Base-by-base conservation (phyloP, 2,797 vertebrate genomes). In the Neostethus bicornis region DNA sequence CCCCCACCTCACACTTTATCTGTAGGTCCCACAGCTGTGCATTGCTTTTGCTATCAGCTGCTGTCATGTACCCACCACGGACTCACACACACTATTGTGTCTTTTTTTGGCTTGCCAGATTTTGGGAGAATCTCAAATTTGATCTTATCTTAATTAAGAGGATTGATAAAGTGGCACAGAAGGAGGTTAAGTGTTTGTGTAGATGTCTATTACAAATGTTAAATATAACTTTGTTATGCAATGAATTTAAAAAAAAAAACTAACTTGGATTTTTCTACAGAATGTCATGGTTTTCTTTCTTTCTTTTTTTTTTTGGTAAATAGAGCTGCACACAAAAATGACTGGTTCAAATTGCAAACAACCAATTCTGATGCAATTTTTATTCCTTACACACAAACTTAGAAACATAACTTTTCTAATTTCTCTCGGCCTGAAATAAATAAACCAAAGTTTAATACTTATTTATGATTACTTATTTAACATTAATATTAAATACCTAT, bases 1-100 rank as follows among this genome's bases (percentile, higher is more conserved):
- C 70, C 32, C 50, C 34, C 34, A n/a, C n/a, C n/a, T n/a, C 24
- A 57, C 29, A 74, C 59, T 57, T 62, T 65, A 57, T 74, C 61
- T 47, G 28, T 46, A 59, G 54, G 53, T 48, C 23, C 78, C 86
- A 88, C 84, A 86, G 85, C 85, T 89, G 84, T 67, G 79, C 52
- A 53, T 44, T 54, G 70, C 50, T 29, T 69, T 66, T 71, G 49
- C 76, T 73, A 72, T 72, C 78, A 80, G 66, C 70, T 71, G 70
- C 66, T 71, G 68, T 60, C 24, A 1, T 3, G 43, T 19, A 28
- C 55, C 37, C 51, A 34, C 35, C 25, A 32, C 49, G 49, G 45
- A 80, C 57, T 62, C 48, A 51, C 69, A 66, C 48, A 66, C 21
- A 35, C 35, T 42, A 63, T 38, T 10, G 17, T 56, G 43, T 66